These are phyloP conservation scores for Thamnophis sirtalis DNA, from an alignment of 2,113 vertebrate genomes.

Conservation along the genomic window DNA sequence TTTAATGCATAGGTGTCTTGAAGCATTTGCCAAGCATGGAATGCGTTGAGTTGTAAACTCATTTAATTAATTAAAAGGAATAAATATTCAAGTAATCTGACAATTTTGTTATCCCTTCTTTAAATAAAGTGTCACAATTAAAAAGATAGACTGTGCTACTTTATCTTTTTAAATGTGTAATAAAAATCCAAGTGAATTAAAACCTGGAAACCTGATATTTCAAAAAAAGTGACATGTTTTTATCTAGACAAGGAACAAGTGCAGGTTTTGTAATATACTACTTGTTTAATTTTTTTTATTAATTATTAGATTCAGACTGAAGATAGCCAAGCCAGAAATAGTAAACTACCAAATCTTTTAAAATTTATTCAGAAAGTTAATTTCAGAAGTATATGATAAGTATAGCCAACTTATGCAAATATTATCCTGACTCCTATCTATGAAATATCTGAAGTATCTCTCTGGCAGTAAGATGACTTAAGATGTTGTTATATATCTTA, in stretches of 20 bases:
- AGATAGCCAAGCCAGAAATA: background rate
- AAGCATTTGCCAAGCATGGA: background rate
- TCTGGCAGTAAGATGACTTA: background rate
- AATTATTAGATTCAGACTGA: background rate
- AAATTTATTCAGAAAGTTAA: background rate
- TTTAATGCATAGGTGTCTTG: background rate
- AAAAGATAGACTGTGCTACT: conserved; percentile 14
- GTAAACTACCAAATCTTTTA: background rate
- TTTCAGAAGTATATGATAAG: background rate
- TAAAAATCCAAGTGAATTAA: conserved; percentile 43
- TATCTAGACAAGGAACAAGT: background rate
- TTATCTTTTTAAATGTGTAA: conserved; percentile 25
- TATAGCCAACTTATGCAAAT: background rate
- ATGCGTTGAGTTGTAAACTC: conserved; percentile 4
- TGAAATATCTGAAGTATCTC: no score
- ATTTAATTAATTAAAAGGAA: conserved; percentile 27
- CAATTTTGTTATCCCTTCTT: conserved; percentile 53
- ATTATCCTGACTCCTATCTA: no score
- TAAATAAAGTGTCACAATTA: conserved; percentile 28
- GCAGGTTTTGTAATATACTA: background rate
- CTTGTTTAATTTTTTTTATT: background rate
- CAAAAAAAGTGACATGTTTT: conserved; percentile 33
- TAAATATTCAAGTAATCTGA: conserved; percentile 39
- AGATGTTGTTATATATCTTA: background rate
- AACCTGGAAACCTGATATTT: conserved; percentile 45